Percentiles rank a stretch among this genome's conserved stretches.
phyloP scores from a whole-genome alignment of 2,113 vertebrate species.

The Corythoichthys intestinalis region DNA sequence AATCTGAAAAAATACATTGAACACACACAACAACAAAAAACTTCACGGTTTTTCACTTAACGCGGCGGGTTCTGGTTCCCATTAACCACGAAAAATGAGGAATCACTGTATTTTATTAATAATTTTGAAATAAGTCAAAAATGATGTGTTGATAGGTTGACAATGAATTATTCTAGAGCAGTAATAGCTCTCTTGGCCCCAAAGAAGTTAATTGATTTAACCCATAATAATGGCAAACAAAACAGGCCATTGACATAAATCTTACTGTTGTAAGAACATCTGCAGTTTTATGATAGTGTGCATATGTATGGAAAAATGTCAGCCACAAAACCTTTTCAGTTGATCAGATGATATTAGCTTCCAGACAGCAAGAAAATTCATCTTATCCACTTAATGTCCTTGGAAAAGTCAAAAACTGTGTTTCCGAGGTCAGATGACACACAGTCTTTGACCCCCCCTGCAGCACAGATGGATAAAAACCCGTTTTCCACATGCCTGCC shows the following conservation, averaged over 20 bases:
- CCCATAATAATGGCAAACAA: background rate
- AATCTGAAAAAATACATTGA: too few species aligned
- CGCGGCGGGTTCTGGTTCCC: too few species aligned
- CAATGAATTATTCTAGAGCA: background rate
- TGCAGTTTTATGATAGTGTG: background rate
- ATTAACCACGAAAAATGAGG: too few species aligned
- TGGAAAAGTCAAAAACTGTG: constrained; percentile 36
- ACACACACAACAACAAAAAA: too few species aligned
- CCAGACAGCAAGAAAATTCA: constrained; percentile 20
- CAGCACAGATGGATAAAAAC: constrained; percentile 59
- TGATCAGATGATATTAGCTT: constrained; percentile 9
- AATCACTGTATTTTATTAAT: too few species aligned
- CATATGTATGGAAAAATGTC: background rate
- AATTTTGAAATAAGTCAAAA: too few species aligned
- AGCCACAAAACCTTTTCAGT: constrained; percentile 17
- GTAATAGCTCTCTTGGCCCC: background rate
- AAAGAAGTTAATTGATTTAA: background rate
- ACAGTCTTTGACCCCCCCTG: constrained; percentile 28
- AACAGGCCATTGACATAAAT: background rate
- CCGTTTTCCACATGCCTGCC: constrained; percentile 68
- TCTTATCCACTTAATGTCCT: constrained; percentile 21
- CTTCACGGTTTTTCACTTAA: too few species aligned
- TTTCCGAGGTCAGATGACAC: constrained; percentile 56
- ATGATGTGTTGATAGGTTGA: background rate
- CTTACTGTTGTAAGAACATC: background rate